Evolutionary conservation across 2,797 vertebrate genomes (phyloP).

Genomic region (Ptychadena robeensis): DNA sequence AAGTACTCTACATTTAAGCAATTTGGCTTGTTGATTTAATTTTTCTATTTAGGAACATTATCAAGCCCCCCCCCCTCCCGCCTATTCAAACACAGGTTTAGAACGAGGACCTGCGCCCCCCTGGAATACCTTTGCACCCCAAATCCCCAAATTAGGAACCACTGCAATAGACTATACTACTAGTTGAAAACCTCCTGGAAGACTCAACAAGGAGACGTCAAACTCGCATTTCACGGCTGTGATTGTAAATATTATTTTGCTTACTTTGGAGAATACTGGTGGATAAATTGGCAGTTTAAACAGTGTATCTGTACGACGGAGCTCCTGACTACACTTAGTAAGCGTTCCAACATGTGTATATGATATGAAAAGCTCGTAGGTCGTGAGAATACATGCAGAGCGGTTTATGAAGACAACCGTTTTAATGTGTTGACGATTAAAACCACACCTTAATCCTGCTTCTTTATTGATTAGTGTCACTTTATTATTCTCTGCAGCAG

Average conservation of each 20-base stretch:
- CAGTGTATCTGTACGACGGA: not conserved
- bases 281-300: slow-evolving; percentile 10
- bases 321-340: not conserved
- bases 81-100: too few relatives aligned
- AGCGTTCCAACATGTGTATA: slow-evolving; percentile 13
- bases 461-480: slow-evolving; percentile 20
- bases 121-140: too few relatives aligned
- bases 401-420: slow-evolving; percentile 21
- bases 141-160: too few relatives aligned
- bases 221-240: slow-evolving; percentile 9
- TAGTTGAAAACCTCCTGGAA: not conserved
- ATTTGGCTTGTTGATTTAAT: not conserved
- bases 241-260: slow-evolving; percentile 4
- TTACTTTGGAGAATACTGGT: not conserved
- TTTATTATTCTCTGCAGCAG: slow-evolving; percentile 19
- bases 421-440: slow-evolving; percentile 35
- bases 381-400: slow-evolving; percentile 17
- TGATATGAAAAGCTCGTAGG: not conserved
- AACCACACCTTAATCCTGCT: slow-evolving; percentile 9
- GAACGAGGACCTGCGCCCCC: too few relatives aligned
- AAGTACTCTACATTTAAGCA: not conserved
- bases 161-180: not conserved
- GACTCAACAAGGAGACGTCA: slow-evolving; percentile 1
- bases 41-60: too few relatives aligned
- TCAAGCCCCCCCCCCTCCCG: too few relatives aligned